Base-by-base conservation (phyloP, 2,888 invertebrate species). In the Rhogogaster chlorosoma region DNA sequence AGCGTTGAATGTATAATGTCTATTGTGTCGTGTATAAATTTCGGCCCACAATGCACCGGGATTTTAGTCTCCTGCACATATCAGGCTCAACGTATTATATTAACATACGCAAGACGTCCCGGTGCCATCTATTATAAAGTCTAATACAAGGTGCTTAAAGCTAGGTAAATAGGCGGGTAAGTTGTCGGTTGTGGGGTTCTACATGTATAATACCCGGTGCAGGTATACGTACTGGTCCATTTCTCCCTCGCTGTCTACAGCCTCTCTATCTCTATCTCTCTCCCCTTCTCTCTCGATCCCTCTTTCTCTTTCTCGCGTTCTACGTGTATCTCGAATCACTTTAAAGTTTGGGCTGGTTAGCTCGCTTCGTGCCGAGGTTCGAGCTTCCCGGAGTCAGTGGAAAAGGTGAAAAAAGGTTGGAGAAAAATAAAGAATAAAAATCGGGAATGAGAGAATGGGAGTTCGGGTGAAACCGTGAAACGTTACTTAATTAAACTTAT, bases 101-200 rank as follows among this genome's bases (percentile, higher is more conserved):
- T 90, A 91, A 89, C 90, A 89, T 90, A 90, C 89, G 88, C 88
- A 89, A 90, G 88, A 83, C 88, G 85, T 84, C 86, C 84, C 75
- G 84, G 85, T 88, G 86, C 86, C 84, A 83, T 86, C 87, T 88
- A 91, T 91, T 91, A 89, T 88, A 91, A 89, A 91, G 90, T 90
- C 89, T 90, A 91, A 91, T 90, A 89, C 87, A 87, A 67, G 87
- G 88, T 89, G 87, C 89, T 88, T 89, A 89, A 87, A 87, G 82
- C 85, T 83, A 45, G 83, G 83, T 83, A 83, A 83, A 83, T 83
- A 83, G 83, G 61, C 36, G 80, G 57, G 80, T 42, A 61, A 12
- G 61, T 77, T 77, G 77, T 77, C 53, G 77, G 77, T 77, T 53
- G 22, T 38, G 71, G 42, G 71, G 22, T 73, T 42, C 42, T 73